Conservation (phyloP, 1,140 invertebrate species). For the Drosophila quadrilineata region DNA sequence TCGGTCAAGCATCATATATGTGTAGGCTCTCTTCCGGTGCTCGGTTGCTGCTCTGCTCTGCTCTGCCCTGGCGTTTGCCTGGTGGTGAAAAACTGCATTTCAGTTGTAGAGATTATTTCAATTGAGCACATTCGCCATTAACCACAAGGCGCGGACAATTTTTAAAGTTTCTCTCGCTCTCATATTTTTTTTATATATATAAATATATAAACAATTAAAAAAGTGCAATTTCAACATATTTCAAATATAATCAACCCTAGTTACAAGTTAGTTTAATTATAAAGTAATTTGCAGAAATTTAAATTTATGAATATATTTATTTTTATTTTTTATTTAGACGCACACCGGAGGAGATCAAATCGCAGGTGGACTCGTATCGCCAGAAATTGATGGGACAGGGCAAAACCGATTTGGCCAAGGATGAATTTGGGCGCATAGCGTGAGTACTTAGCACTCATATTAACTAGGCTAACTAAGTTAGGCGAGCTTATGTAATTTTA, state of each 20-base stretch:
- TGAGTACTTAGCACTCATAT: constrained; percentile 83
- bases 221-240: background rate
- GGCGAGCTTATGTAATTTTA: constrained; percentile 66
- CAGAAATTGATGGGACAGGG: constrained; percentile 87
- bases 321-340: constrained; percentile 83
- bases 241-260: no score
- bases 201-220: background rate
- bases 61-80: background rate
- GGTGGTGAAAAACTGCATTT: constrained; percentile 76
- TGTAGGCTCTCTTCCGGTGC: constrained; percentile 46
- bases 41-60: constrained; percentile 26
- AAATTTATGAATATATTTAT: background rate
- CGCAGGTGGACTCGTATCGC: constrained; percentile 90
- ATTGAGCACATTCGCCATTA: constrained; percentile 51
- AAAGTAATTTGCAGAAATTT: no score
- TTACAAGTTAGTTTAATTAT: no score
- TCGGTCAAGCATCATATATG: background rate
- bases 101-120: constrained; percentile 76
- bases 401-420: constrained; percentile 83
- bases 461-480: constrained; percentile 1
- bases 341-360: constrained; percentile 89
- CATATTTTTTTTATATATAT: background rate
- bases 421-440: constrained; percentile 89
- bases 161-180: constrained; percentile 12
- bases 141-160: constrained; percentile 24